These are phyloP conservation scores for Habroteleia sp. DNA, from an alignment of 2,888 invertebrate species.

Conservation along the genomic window DNA sequence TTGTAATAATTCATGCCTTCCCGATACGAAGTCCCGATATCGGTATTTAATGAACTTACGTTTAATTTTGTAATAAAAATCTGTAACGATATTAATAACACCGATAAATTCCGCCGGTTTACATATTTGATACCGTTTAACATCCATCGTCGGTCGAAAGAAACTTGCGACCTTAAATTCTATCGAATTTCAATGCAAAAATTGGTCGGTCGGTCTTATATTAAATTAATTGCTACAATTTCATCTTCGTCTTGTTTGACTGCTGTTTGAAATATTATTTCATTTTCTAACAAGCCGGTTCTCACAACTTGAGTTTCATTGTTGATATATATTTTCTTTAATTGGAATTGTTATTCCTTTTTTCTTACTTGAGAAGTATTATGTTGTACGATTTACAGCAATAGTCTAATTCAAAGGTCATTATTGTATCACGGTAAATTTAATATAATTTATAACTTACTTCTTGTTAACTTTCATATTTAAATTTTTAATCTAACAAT, in stretches of 20 bases:
- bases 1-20: constrained; percentile 30
- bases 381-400: no score
- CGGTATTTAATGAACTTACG: constrained; percentile 43
- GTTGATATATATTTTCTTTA: no score
- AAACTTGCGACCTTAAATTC: constrained; percentile 39
- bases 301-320: no score
- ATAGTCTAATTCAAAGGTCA: no score
- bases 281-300: no score
- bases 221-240: constrained; percentile 27
- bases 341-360: no score
- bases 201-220: constrained; percentile 25
- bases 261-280: background rate
- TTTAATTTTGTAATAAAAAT: constrained; percentile 44
- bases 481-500: no score
- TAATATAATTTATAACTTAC: no score
- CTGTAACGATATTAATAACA: constrained; percentile 50
- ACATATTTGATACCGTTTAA: constrained; percentile 45
- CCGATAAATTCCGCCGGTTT: constrained; percentile 32
- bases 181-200: constrained; percentile 28
- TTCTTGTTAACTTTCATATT: no score
- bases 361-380: no score
- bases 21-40: constrained; percentile 54
- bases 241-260: constrained; percentile 35
- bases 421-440: no score
- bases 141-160: constrained; percentile 30